Evolutionary conservation across 2,888 invertebrate genomes (phyloP).

Genomic region (Lepeophtheirus nordmannii): DNA sequence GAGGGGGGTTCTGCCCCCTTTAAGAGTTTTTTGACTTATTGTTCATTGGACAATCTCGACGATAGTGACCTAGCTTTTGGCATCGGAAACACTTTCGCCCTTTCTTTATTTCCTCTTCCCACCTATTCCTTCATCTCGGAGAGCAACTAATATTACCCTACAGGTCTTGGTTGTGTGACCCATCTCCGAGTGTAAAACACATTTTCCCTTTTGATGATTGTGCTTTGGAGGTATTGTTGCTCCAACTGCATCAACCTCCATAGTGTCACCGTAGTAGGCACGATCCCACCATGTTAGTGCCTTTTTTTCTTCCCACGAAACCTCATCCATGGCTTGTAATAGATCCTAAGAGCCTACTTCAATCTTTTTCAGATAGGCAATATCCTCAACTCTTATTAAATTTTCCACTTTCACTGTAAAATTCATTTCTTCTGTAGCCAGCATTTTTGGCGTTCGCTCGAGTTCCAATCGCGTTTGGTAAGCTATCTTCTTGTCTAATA

Average conservation of each 20-base stretch:
- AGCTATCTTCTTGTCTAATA: background rate
- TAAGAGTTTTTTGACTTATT: too few relatives aligned
- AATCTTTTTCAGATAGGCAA: background rate
- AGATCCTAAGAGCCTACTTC: background rate
- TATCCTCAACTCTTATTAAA: background rate
- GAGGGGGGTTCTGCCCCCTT: constrained; percentile 9
- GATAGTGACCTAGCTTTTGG: background rate
- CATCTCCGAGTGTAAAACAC: background rate
- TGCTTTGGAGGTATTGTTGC: background rate
- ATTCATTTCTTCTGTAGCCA: background rate
- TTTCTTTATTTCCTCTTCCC: background rate
- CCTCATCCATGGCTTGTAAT: background rate
- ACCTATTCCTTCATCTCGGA: background rate
- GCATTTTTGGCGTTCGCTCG: background rate
- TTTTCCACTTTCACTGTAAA: background rate
- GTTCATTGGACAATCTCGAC: background rate
- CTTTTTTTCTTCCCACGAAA: background rate
- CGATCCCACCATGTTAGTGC: background rate
- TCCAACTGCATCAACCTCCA: background rate
- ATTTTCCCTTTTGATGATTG: background rate
- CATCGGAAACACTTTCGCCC: background rate
- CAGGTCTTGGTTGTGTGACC: background rate
- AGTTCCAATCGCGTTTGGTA: background rate
- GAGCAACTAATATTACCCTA: background rate
- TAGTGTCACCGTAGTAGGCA: background rate